A percentile compares a stretch with the other conserved stretches of the same genome.
phyloP scores from a whole-genome alignment of 1,140 invertebrate genomes.

The Chironomus tepperi region DNA sequence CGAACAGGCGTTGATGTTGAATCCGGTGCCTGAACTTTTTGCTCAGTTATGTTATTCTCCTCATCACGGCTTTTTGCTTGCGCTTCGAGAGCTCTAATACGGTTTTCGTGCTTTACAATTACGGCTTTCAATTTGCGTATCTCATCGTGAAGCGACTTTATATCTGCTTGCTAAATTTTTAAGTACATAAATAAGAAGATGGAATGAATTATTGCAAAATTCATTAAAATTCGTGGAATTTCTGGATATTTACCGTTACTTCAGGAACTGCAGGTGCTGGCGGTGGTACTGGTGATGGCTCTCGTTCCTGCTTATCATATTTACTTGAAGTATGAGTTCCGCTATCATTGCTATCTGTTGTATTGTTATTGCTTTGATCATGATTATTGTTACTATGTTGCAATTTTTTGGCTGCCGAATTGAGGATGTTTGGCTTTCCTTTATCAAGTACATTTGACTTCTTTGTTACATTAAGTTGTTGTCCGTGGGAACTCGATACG shows the following conservation, averaged over 20 bases:
- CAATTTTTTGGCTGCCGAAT: constrained; percentile 28
- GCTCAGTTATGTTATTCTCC: constrained; percentile 11
- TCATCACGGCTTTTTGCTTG: constrained; percentile 34
- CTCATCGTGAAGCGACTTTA: constrained; percentile 61
- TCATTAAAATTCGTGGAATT: neutral
- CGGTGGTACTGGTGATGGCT: neutral
- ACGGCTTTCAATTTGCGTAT: constrained; percentile 86
- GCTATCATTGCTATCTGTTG: constrained; percentile 28
- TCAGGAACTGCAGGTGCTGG: neutral
- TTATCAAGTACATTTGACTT: constrained; percentile 62
- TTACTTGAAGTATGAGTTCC: constrained; percentile 27
- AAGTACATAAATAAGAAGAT: constrained; percentile 20
- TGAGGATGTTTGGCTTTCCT: constrained; percentile 35
- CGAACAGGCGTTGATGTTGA: constrained; percentile 29
- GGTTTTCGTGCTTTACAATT: constrained; percentile 88
- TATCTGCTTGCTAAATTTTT: constrained; percentile 49
- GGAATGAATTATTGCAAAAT: constrained; percentile 5
- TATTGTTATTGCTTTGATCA: constrained; percentile 32
- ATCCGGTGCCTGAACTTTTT: constrained; percentile 26
- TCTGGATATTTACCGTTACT: constrained; percentile 12
- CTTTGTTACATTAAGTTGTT: constrained; percentile 51
- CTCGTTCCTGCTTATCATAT: neutral
- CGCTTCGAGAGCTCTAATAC: constrained; percentile 50
- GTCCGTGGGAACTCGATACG: constrained; percentile 43
- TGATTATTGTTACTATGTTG: constrained; percentile 27